A percentile compares a stretch with the other conserved stretches of the same genome.
phyloP scores from a whole-genome alignment of 2,797 vertebrate genomes.

The Alfaro cultratus region DNA sequence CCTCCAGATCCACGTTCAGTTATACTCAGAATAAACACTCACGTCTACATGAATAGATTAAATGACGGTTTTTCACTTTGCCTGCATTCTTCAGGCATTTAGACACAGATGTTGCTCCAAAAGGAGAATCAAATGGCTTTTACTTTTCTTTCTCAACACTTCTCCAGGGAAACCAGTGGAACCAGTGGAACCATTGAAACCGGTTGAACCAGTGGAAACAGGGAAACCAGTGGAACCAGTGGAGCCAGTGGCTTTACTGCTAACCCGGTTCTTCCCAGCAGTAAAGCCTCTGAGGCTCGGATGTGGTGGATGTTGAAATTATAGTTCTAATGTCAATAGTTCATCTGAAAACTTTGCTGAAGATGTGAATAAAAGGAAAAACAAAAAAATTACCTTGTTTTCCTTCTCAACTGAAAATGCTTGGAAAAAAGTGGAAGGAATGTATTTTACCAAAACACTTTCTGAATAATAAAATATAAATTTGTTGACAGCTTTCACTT shows the following conservation, averaged over 20 bases:
- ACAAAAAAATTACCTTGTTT: not conserved
- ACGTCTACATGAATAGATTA: constrained; percentile 51
- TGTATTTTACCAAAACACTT: not conserved
- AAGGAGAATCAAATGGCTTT: constrained; percentile 38
- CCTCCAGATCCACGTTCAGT: constrained; percentile 49
- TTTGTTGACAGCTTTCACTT: not conserved
- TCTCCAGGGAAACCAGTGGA: too few species aligned
- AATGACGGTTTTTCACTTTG: constrained; percentile 50
- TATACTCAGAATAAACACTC: constrained; percentile 55
- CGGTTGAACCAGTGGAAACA: too few species aligned
- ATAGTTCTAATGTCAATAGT: not conserved
- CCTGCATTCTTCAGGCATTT: constrained; percentile 20
- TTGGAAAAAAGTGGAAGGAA: not conserved
- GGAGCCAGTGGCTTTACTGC: too few species aligned
- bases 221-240: too few species aligned
- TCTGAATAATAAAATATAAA: not conserved
- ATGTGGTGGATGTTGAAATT: not conserved
- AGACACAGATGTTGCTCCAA: constrained; percentile 21
- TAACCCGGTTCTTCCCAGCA: not conserved
- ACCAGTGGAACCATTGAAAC: too few species aligned
- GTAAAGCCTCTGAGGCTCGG: not conserved
- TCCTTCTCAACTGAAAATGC: not conserved
- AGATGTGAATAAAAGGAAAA: not conserved
- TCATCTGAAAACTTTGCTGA: not conserved
- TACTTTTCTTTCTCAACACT: not conserved